phyloP scores from a whole-genome alignment of 2,797 vertebrate genomes.

The Calcarius lapponicus region DNA sequence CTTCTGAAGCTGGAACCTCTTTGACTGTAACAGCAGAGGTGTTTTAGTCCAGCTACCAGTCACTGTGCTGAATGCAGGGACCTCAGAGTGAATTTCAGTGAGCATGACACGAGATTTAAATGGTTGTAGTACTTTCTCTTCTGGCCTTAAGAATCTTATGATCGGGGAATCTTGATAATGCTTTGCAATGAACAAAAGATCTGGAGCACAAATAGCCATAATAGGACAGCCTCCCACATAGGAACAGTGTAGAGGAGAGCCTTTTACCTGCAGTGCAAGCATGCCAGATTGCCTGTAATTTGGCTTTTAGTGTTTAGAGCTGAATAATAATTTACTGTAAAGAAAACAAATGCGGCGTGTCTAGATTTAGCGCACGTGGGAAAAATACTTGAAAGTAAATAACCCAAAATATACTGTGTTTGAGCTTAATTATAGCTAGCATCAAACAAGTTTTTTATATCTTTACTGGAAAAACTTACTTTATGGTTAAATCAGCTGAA shows the following conservation, averaged over 20 bases:
- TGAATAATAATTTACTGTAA: slow-evolving; percentile 11
- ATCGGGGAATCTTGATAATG: neutral
- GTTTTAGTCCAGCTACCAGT: slow-evolving; percentile 23
- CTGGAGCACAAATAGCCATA: slow-evolving; percentile 68
- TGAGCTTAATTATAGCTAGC: slow-evolving; percentile 44
- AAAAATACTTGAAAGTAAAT: slow-evolving; percentile 65
- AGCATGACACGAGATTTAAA: neutral
- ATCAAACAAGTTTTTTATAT: slow-evolving; percentile 69
- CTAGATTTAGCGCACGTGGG: neutral
- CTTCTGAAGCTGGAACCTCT: slow-evolving; percentile 45
- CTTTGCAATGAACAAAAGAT: slow-evolving; percentile 36
- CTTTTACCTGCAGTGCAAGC: slow-evolving; percentile 55
- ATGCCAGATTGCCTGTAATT: slow-evolving; percentile 56
- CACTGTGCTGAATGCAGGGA: slow-evolving; percentile 42
- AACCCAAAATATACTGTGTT: slow-evolving; percentile 49
- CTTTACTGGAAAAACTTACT: slow-evolving; percentile 56
- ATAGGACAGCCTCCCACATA: slow-evolving; percentile 51
- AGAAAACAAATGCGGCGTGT: slow-evolving; percentile 23
- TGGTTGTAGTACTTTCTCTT: slow-evolving; percentile 49
- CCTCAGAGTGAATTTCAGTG: neutral
- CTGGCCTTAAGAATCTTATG: slow-evolving; percentile 52
- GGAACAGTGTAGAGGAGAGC: slow-evolving; percentile 47
- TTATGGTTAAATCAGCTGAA: slow-evolving; percentile 55
- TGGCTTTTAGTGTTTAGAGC: slow-evolving; percentile 62
- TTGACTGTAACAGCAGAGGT: slow-evolving; percentile 5